These are phyloP conservation scores for Leptocoma aspasia DNA, from an alignment of 2,113 vertebrate species.

Conservation along the genomic window DNA sequence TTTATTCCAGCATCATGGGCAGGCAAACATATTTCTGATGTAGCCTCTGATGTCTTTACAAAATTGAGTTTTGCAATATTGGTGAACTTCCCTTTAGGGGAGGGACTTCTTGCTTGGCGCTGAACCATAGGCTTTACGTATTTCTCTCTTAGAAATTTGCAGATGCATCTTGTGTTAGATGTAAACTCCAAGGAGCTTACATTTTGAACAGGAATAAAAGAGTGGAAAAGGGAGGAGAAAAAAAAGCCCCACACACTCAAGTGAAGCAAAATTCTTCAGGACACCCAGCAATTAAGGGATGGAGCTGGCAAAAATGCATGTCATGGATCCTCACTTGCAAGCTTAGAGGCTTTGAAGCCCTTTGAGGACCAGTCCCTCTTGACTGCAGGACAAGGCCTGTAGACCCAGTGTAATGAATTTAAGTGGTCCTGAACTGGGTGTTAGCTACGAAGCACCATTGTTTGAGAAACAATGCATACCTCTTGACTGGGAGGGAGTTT, in stretches of 20 bases:
- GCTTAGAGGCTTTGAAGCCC: neutral
- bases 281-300: neutral
- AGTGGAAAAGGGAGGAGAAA: neutral
- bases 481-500: neutral
- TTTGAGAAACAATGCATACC: neutral
- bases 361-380: neutral
- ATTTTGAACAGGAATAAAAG: neutral
- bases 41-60: neutral
- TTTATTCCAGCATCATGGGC: rapidly evolving
- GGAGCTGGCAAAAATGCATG: neutral
- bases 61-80: neutral
- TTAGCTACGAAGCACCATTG: neutral
- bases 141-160: neutral
- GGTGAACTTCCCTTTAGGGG: neutral
- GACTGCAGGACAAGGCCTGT: neutral
- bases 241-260: neutral
- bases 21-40: neutral
- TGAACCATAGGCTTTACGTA: neutral
- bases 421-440: neutral
- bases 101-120: neutral
- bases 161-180: neutral
- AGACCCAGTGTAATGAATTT: neutral
- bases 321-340: neutral
- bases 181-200: neutral
- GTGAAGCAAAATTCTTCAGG: neutral